Conservation (phyloP, 2,888 invertebrate species). For the Platerodrilus igneus region DNA sequence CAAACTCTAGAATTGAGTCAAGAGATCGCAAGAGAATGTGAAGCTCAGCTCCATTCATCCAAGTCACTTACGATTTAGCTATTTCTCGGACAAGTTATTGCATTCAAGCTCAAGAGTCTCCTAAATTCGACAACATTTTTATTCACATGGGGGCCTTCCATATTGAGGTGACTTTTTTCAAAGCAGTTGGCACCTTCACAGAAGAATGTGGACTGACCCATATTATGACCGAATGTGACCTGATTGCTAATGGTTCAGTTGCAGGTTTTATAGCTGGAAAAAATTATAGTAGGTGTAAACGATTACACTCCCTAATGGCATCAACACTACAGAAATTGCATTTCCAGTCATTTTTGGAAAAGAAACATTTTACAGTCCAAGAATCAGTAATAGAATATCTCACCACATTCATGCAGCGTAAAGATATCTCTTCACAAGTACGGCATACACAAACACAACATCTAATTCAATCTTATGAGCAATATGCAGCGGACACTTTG, state of each 20-base stretch:
- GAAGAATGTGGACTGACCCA: too few species aligned
- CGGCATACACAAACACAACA: conserved; percentile 22
- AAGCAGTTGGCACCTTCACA: too few species aligned
- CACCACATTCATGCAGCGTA: conserved; percentile 19
- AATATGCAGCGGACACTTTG: conserved; percentile 25
- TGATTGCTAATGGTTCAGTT: too few species aligned
- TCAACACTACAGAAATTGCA: conserved; percentile 30
- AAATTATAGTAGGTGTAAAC: conserved; percentile 17
- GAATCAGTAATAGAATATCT: conserved; percentile 26
- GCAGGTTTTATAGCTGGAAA: too few species aligned
- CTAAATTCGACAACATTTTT: conserved; percentile 36
- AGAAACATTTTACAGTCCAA: conserved; percentile 14
- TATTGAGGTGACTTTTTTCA: too few species aligned
- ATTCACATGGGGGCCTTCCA: too few species aligned
- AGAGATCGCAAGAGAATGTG: conserved; percentile 29
- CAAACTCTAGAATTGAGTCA: conserved; percentile 32
- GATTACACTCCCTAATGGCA: conserved; percentile 25
- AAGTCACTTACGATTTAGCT: conserved; percentile 31
- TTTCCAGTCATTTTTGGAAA: conserved; percentile 28
- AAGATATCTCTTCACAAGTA: conserved; percentile 27
- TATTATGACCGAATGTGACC: too few species aligned
- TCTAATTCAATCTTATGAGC: conserved; percentile 23
- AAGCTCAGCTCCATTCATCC: conserved; percentile 25
- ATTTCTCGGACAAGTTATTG: conserved; percentile 22
- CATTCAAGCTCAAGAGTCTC: conserved; percentile 31